Conservation (phyloP, 2,888 invertebrate species). For the Apamea anceps region DNA sequence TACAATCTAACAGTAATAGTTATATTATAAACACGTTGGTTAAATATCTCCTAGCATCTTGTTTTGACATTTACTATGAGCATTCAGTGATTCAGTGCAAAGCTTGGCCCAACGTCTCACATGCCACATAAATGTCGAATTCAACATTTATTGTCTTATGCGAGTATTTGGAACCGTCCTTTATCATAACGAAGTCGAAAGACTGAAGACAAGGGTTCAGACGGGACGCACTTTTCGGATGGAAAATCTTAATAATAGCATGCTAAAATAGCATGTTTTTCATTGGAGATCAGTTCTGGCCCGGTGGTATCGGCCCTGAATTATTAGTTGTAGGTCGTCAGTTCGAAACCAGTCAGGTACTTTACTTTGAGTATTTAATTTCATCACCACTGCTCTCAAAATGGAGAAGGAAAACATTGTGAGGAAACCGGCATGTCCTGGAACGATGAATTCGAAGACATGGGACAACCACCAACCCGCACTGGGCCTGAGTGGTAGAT, state of each 20-base stretch:
- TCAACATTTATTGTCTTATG: neutral
- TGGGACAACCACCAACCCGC: too few relatives aligned
- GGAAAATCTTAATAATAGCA: neutral
- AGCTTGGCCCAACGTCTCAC: slow-evolving; percentile 1
- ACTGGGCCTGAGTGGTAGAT: too few relatives aligned
- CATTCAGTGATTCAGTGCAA: slow-evolving; percentile 14
- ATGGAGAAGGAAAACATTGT: too few relatives aligned
- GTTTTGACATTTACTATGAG: slow-evolving; percentile 17
- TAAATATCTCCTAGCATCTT: neutral
- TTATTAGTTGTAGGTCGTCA: too few relatives aligned
- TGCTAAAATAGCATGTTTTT: neutral
- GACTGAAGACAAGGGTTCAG: neutral
- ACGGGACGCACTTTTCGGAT: neutral
- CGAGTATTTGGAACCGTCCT: neutral
- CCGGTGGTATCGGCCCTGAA: too few relatives aligned
- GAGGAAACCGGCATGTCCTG: too few relatives aligned
- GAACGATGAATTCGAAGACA: too few relatives aligned
- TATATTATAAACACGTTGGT: slow-evolving; percentile 4
- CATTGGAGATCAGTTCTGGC: neutral
- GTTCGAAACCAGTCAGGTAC: too few relatives aligned
- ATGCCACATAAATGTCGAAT: slow-evolving; percentile 21
- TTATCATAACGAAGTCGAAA: neutral
- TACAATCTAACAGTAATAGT: neutral
- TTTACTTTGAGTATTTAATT: too few relatives aligned
- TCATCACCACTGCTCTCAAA: too few relatives aligned